Base-by-base conservation (phyloP, 2,888 invertebrate genomes). In the Perdita meconis region DNA sequence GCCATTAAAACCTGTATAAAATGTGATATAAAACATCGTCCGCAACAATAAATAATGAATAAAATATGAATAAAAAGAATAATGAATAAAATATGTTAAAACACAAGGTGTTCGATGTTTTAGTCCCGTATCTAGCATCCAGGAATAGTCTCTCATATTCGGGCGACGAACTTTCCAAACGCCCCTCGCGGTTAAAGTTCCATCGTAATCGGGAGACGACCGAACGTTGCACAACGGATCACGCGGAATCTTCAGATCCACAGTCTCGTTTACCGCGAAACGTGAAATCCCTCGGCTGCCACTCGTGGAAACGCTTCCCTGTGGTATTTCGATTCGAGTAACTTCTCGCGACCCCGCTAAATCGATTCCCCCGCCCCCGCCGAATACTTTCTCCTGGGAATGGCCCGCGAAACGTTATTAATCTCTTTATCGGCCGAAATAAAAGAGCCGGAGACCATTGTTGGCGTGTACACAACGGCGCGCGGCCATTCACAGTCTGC, bases 341-440 rank as follows among this genome's bases (percentile, higher is more conserved):
- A 78, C 77, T 66, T 22, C 65, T 5, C n/a, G 30, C 59, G 64
- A 72, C 67, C 77, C 60, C 50, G 55, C n/a, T 34, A 24, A 50
- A 78, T 76, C 69, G 76, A 55, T 64, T 64, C 70, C 60, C 71
- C 67, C 26, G 51, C 70, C 60, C 71, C 67, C 26, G 51, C 22
- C 47, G 65, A 66, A 63, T 74, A 83, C 83, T 83, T 83, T 83
- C 83, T 79, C 83, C 68, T 42, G 73, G 44, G 78, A 76, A 73
- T 71, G 75, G 65, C 22, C 51, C 59, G 70, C 63, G 81, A 60
- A 79, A 79, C 81, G 57, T 83, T 83, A 83, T 83, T 83, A 83
- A 83, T 83, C 83, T 83, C 78, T 81, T 81, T 74, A 83, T 83
- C 83, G 81, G 50, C 12, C 67, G 70, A 69, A 75, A 67, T 79